Evolutionary conservation across 2,888 invertebrate species (phyloP).

Genomic region (Lacanobia wlatinum): DNA sequence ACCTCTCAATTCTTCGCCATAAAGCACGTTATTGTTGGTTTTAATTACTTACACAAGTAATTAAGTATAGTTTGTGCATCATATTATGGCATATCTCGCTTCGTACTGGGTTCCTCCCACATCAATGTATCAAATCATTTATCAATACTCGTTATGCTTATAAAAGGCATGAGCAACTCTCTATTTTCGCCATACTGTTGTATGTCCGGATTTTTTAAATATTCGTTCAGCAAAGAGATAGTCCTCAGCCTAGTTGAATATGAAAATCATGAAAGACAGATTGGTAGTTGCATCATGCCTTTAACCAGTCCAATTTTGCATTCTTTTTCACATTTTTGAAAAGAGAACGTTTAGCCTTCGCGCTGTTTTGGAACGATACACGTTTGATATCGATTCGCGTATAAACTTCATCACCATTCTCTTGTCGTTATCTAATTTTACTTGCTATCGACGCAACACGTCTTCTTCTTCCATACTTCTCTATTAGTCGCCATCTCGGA

Average conservation of each 20-base stretch:
- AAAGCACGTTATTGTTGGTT: conserved; percentile 27
- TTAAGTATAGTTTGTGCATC: conserved; percentile 21
- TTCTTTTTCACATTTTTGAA: neutral
- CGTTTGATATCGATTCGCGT: neutral
- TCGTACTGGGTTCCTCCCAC: neutral
- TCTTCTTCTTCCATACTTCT: neutral
- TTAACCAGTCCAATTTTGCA: neutral
- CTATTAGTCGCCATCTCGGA: neutral
- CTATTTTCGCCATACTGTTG: neutral
- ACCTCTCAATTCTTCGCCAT: conserved; percentile 27
- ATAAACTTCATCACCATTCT: neutral
- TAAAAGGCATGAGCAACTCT: neutral
- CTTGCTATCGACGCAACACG: neutral
- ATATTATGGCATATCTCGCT: conserved; percentile 1
- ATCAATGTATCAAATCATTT: neutral
- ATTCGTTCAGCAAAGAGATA: neutral
- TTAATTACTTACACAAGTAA: conserved; percentile 30
- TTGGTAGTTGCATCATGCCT: conserved; percentile 10
- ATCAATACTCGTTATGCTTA: neutral
- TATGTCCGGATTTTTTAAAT: neutral
- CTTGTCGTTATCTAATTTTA: neutral
- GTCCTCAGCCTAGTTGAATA: neutral
- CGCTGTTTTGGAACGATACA: neutral
- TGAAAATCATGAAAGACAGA: neutral
- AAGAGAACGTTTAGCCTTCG: conserved; percentile 1